Evolutionary conservation across 2,113 vertebrate species (phyloP), one percentile per base, ranked within the genome.

Genomic region (Leucoraja erinaceus): DNA sequence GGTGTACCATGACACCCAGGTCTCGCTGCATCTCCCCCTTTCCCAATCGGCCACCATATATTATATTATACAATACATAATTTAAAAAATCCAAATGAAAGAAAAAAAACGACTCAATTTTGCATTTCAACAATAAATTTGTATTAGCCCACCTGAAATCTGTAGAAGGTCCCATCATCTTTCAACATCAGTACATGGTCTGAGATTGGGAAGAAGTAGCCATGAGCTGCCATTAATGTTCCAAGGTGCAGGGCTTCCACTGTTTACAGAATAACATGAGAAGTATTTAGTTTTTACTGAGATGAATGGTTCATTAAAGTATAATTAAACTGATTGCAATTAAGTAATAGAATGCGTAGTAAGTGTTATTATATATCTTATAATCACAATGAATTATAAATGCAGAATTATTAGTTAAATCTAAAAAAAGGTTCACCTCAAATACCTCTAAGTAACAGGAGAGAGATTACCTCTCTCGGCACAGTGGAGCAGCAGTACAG

Each of bases 171-270:
- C 93, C 98, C 98, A 78, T 99, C 98, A 93, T 99, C 98, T 96
- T 99, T 99, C 93, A 99, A 96, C 1, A 97, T 98, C 94, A 99
- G 97, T 94, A 99, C 98, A 47, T 99, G 98, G 93, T 99, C 98
- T 94, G 98, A 99, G 95, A 99, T 99, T 63, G 98, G 98, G 94
- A 99, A 99, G 97, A 99, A 99, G 96, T 99, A 99, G 59, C 98
- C 98, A 7, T 99, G 98, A 84, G 98, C 98, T 93, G 98, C 98
- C 98, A 99, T 99, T 95, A 99, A 94, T 1, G 98, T 98, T 93
- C 98, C 98, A 95, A 99, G 94, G 95, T 99, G 98, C 93, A 99
- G 97, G 5, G 98, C 98, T 94, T 99, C 98, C 95, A 98, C 98
- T 99, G 95, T 95, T 93, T 11, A 66, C 86, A 95, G 94, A 93